A percentile compares a stretch with the other conserved stretches of the same genome.
These are phyloP conservation scores for Mobula birostris DNA, from an alignment of 2,113 vertebrate genomes.

Conservation along the genomic window DNA sequence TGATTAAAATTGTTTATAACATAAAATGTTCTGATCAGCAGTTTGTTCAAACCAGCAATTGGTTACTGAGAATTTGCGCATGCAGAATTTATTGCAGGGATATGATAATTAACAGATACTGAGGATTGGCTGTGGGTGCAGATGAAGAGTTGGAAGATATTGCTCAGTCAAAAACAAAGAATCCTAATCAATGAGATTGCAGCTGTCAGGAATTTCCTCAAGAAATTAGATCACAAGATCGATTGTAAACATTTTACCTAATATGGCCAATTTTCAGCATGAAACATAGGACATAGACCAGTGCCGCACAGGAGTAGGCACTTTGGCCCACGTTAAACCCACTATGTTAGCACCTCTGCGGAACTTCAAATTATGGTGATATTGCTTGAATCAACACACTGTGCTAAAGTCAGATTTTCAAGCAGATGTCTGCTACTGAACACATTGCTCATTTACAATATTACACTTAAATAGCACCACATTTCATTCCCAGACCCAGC, in stretches of 20 bases:
- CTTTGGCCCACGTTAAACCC: background rate
- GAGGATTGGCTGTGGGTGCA: background rate
- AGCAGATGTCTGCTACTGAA: background rate
- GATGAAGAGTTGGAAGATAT: background rate
- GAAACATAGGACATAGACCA: background rate
- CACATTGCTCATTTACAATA: too few species aligned
- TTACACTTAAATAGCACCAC: background rate
- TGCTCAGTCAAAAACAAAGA: background rate
- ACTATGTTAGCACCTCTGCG: background rate
- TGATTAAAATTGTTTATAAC: background rate
- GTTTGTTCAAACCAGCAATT: background rate
- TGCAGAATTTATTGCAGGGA: background rate
- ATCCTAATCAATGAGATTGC: background rate
- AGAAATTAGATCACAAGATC: too few species aligned
- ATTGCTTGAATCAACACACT: too few species aligned
- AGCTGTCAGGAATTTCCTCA: background rate
- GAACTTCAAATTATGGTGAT: background rate
- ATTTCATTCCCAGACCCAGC: background rate
- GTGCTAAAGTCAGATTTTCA: background rate
- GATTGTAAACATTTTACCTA: too few species aligned
- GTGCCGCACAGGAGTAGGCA: too few species aligned
- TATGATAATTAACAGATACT: background rate
- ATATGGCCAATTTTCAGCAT: background rate
- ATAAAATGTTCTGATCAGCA: background rate
- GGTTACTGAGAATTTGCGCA: background rate